Evolutionary conservation across 2,113 vertebrate species (phyloP).

Genomic region (Isichthys henryi): DNA sequence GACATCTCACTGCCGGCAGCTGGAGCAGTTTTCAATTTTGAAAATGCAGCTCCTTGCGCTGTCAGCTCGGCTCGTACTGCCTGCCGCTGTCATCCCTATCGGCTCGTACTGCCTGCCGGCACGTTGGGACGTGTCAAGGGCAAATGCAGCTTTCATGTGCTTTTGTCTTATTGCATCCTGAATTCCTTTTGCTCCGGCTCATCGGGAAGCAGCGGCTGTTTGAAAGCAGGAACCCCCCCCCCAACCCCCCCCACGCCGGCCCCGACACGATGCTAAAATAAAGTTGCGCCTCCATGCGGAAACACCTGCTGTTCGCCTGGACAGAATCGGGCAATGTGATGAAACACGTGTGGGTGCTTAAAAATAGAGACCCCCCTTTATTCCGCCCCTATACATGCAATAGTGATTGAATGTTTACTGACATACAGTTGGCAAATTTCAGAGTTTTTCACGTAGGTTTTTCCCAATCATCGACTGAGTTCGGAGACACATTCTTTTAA

Average conservation of each 20-base stretch:
- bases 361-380: not conserved
- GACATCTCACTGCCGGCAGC: slow-evolving; percentile 23
- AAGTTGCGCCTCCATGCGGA: not conserved
- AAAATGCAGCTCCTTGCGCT: slow-evolving; percentile 23
- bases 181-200: slow-evolving; percentile 45
- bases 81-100: slow-evolving; percentile 36
- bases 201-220: slow-evolving; percentile 47
- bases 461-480: not conserved
- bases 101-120: slow-evolving; percentile 32
- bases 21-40: not conserved
- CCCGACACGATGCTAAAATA: not conserved
- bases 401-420: not conserved
- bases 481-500: not conserved
- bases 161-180: not conserved
- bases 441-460: not conserved
- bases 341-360: not conserved
- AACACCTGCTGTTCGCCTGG: not conserved
- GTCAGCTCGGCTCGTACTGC: slow-evolving; percentile 23
- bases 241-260: slow-evolving; percentile 15
- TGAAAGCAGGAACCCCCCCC: slow-evolving; percentile 49
- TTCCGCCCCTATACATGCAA: not conserved
- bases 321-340: not conserved
- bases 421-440: not conserved
- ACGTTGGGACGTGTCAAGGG: slow-evolving; percentile 38
- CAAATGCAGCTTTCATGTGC: not conserved